Evolutionary conservation across 1,140 invertebrate species (phyloP), one percentile per base, ranked within the genome.

Genomic region (Bombus breviceps): DNA sequence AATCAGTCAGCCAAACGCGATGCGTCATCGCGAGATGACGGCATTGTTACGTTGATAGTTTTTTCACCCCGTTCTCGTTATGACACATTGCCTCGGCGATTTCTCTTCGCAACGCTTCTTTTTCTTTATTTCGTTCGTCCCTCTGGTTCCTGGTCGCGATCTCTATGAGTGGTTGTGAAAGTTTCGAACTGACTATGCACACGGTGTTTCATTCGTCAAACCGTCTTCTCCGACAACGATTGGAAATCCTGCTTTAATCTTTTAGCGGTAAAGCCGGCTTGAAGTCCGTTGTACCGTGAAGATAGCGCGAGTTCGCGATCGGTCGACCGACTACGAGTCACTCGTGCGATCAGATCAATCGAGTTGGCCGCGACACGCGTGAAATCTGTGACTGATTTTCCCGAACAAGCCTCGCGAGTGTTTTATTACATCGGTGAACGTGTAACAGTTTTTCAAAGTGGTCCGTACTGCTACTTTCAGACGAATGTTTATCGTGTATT

Each of bases 21-120:
- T 91, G 92, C 91, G 90, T 92, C 91, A 92, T 91, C 89, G 90
- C n/a, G 15, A 22, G 39, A 75, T 82, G 88, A 89, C 82, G 59
- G 64, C 18, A 62, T 39, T 81, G 78, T 73, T 85, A 53, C 71
- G 37, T 74, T 76, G 32, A 71, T 72, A 39, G 41, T 47, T 39
- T 47, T 68, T 34, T 59, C n/a, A 34, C 37, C 43, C 10, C 28
- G 53, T 75, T 75, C 37, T 32, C 32, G 8, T 68, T 37, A 62
- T 59, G 85, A 76, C 43, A 69, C 71, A 57, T 81, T 41, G 47
- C 37, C n/a, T 12, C 59, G 5, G 1, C 69, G 28, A 77, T 84
- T 32, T 77, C 80, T 78, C 32, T n/a, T 18, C 34, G 22, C 18
- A 22, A 13, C 41, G 34, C 53, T 57, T 59, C 25, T 37, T 28